phyloP scores from a whole-genome alignment of 2,888 invertebrate genomes.

The Drosophila macrospina region DNA sequence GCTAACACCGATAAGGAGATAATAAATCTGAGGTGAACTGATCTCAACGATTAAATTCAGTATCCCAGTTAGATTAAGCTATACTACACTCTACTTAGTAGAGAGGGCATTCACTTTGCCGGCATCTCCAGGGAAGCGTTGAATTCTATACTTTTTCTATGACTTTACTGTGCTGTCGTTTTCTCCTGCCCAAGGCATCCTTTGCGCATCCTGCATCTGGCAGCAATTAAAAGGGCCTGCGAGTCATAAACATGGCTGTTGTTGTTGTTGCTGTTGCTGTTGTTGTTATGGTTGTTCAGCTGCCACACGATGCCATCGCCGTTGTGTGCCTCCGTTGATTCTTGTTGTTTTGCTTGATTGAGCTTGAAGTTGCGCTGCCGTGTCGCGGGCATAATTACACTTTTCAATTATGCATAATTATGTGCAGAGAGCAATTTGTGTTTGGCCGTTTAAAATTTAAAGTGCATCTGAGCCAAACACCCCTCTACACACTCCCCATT shows the following conservation, averaged over 20 bases:
- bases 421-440: constrained; percentile 69
- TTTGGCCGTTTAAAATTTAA: constrained; percentile 67
- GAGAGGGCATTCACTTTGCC: neutral
- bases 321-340: neutral
- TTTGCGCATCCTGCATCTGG: constrained; percentile 38
- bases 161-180: neutral
- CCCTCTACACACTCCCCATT: neutral
- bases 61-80: neutral
- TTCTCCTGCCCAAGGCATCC: constrained; percentile 8
- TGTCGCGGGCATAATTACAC: constrained; percentile 65
- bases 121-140: neutral
- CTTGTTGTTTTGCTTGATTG: constrained; percentile 55
- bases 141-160: neutral
- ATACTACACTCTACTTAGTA: neutral
- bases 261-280: constrained; percentile 4
- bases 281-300: no score
- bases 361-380: constrained; percentile 54
- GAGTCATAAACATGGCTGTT: constrained; percentile 56
- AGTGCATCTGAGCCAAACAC: constrained; percentile 52
- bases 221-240: constrained; percentile 67
- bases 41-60: neutral
- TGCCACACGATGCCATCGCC: no score
- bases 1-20: neutral
- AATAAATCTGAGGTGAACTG: constrained; percentile 1
- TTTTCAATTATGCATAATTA: constrained; percentile 79